phyloP scores from a whole-genome alignment of 2,113 vertebrate species.

The Cardinalis cardinalis region DNA sequence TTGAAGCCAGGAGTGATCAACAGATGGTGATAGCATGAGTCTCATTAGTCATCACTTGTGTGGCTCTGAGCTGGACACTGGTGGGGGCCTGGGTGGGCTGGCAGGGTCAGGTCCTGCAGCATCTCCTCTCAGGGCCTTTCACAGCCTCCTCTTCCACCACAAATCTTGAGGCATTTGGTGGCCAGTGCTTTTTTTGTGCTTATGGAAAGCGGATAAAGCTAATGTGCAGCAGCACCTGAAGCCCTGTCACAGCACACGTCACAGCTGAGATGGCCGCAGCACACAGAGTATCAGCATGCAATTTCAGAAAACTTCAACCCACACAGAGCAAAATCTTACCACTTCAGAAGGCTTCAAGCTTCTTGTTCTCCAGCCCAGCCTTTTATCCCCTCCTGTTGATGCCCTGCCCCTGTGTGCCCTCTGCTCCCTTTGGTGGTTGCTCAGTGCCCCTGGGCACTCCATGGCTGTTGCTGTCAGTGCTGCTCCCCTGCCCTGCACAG shows the following conservation, averaged over 20 bases:
- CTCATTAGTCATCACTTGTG: background rate
- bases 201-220: background rate
- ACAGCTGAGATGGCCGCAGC: fast-evolving
- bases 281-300: background rate
- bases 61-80: background rate
- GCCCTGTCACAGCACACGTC: background rate
- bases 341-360: background rate
- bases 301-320: background rate
- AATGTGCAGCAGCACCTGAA: background rate
- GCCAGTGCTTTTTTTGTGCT: background rate
- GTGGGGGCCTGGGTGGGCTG: background rate
- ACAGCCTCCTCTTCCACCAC: background rate
- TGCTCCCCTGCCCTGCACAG: background rate
- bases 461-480: background rate
- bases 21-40: background rate
- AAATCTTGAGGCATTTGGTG: background rate
- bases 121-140: background rate
- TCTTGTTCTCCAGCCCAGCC: fast-evolving
- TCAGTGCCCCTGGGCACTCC: background rate
- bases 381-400: background rate
- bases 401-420: background rate
- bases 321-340: fast-evolving
- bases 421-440: background rate
- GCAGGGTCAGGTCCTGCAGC: background rate
- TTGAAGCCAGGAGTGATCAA: background rate